Base-by-base conservation (phyloP, 2,797 vertebrate species). In the Pterois miles region DNA sequence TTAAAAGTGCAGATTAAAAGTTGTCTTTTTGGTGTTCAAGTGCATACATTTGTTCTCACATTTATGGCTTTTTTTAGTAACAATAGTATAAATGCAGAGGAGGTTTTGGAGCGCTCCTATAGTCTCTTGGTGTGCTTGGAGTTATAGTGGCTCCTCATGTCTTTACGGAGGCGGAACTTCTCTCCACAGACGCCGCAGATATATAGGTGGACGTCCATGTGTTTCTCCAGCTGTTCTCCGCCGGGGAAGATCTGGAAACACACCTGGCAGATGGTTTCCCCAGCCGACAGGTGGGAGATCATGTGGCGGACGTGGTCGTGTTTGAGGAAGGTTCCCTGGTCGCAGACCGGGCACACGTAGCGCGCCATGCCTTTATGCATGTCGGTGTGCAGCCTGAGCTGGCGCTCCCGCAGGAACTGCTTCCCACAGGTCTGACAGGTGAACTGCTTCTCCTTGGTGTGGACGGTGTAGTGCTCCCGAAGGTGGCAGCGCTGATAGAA, bases 391-490 rank as follows among this genome's bases (percentile, higher is more conserved):
- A 99, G 95, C 65, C 98, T 92, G 48, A 99, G 96, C 92, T 99
- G 98, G 8, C 98, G 97, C 87, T 99, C 98, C 3, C 98, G 96
- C 86, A 99, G 94, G 93, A 99, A 99, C 94, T 98, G 97, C 93
- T 99, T 99, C 34, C 98, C 98, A 72, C 98, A 99, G 80, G 98
- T 99, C 92, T 97, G 96, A 93, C 98, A 99, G 79, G 96, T 97
- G 94, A 99, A 99, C 95, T 99, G 98, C 92, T 99, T 99, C 93
- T 99, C 97, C 95, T 98, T 98, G 93, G 98, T 99, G 94, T 99
- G 98, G 76, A 99, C 98, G 7, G 98, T 99, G 94, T 98, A 98
- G 94, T 99, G 98, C 95, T 99, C 98, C 59, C 98, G 94, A 86
- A 99, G 95, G 93, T 99, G 98, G 93, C 98, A 99, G 60, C 98